These are phyloP conservation scores for Rallus limicola DNA, from an alignment of 2,113 vertebrate species.

Conservation along the genomic window DNA sequence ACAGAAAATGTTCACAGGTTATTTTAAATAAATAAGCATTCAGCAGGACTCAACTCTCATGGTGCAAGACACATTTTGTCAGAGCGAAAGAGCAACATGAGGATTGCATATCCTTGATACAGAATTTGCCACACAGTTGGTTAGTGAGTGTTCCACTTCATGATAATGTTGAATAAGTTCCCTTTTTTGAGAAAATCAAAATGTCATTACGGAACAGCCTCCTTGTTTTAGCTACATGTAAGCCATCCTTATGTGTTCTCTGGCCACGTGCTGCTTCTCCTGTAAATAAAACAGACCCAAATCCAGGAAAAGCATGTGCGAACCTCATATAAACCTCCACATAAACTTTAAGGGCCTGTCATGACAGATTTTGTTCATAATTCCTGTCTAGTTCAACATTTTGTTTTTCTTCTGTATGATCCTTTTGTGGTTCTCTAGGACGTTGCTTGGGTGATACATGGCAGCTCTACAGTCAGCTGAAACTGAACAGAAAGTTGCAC, in stretches of 20 bases:
- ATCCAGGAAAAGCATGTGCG: not conserved
- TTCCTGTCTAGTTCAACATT: not conserved
- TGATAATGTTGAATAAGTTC: not conserved
- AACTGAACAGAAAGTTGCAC: not conserved
- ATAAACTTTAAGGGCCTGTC: not conserved
- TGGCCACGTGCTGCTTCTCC: not conserved
- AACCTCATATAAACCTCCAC: not conserved
- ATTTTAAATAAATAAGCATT: slow-evolving; percentile 37
- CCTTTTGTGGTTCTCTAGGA: not conserved
- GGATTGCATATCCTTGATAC: not conserved
- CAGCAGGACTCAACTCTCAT: not conserved
- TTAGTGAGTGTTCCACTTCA: not conserved
- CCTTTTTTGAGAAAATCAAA: not conserved
- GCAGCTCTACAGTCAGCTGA: not conserved
- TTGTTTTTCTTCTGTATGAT: not conserved
- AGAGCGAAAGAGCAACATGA: not conserved
- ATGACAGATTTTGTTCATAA: not conserved
- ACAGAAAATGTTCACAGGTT: not conserved
- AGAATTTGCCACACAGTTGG: not conserved
- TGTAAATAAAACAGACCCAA: not conserved
- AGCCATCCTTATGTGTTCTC: not conserved
- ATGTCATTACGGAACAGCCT: not conserved
- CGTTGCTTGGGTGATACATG: not conserved
- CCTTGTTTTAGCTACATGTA: not conserved
- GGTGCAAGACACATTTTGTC: not conserved